Base-by-base conservation (phyloP, 2,888 invertebrate genomes). In the Drosophila lacicola region DNA sequence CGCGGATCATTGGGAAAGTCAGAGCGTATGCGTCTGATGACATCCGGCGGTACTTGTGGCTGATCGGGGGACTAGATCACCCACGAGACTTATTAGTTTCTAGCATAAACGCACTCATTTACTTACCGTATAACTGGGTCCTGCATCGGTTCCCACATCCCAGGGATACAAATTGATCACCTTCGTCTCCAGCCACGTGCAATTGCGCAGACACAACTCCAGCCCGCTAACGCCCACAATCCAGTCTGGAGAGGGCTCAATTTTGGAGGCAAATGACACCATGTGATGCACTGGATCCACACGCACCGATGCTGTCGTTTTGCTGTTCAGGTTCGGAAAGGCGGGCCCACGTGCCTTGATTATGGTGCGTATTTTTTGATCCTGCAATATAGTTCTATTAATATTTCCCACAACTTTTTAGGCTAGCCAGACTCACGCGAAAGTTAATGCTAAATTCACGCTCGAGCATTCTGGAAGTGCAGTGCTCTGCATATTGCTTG, bases 201-300 rank as follows among this genome's bases (percentile, higher is more conserved):
- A 98, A 92, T 99, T 98, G 8, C 94, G 91, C 69, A 96, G 94
- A 90, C 99, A 99, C 6, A 99, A 94, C 90, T 99, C 98, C 80
- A 99, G 92, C 3, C 96, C 96, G 1, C 97, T 96, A 0, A 99
- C 96, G 1, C 99, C 99, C 2, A 98, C 96, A 58, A 98, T 96
- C 99, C 99, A 99, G 92, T 99, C 99, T 0, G 99, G 99, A 0
- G 98, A 98, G 0, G 99, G 99, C 53, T 97, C 97, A 65, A 99
- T 94, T 96, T 98, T 99, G 2, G 98, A 97, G 0, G 98, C 97
- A 29, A 99, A 94, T 0, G 99, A 99, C 85, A 99, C 95, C 63
- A 99, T 93, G 90, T 99, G 99, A 91, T 99, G 97, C 60, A 95
- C 95, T 47, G 95, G 96, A 93, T 99, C 98, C 2, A 98, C 98